Conservation (phyloP, 2,797 vertebrate genomes). For the Sciurus vulgaris region DNA sequence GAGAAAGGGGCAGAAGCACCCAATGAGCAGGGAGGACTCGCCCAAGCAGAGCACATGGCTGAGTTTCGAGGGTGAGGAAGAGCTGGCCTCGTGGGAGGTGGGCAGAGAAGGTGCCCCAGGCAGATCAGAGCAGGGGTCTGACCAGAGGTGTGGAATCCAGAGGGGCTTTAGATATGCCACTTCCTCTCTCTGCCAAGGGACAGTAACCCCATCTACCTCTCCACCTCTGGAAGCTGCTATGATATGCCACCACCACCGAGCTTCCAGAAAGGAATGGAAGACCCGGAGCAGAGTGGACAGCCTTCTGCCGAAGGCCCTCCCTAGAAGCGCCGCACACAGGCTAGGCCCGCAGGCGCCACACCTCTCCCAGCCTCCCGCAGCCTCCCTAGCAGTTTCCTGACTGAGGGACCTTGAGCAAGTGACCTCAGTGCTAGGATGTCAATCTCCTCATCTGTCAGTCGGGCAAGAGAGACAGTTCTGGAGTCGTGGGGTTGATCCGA, state of each 20-base stretch:
- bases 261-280: background rate
- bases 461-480: background rate
- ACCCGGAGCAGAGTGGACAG: background rate
- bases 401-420: background rate
- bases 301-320: too few species aligned
- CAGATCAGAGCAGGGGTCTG: too few species aligned
- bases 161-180: background rate
- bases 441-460: background rate
- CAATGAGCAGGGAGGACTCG: background rate
- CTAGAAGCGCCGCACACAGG: background rate
- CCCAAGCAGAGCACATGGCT: background rate
- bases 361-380: background rate
- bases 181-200: background rate
- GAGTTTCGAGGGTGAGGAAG: background rate
- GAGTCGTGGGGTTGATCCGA: background rate
- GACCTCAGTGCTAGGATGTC: background rate
- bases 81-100: background rate
- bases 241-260: background rate
- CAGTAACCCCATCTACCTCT: background rate
- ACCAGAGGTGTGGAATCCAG: background rate
- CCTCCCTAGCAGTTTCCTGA: background rate
- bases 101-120: background rate
- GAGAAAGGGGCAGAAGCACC: background rate
- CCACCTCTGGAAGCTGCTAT: background rate
- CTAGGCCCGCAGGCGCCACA: background rate